Conservation (phyloP, 2,113 vertebrate genomes). For the Protobothrops mucrosquamatus region DNA sequence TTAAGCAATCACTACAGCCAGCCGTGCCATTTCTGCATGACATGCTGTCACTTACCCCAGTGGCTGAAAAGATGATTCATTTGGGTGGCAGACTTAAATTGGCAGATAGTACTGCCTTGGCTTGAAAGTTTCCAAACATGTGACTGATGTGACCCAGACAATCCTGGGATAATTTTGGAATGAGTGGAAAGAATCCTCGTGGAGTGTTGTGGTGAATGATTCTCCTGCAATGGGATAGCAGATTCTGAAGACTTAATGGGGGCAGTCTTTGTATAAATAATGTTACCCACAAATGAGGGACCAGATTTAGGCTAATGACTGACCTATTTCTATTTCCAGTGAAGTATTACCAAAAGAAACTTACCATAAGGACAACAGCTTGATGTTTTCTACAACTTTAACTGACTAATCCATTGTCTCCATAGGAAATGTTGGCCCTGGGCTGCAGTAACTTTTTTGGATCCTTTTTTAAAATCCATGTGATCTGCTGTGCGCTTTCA, state of each 20-base stretch:
- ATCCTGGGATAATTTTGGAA: not conserved
- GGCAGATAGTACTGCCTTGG: not conserved
- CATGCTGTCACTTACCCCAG: not conserved
- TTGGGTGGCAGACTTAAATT: not conserved
- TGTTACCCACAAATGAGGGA: not conserved
- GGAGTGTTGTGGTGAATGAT: not conserved
- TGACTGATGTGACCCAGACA: not conserved
- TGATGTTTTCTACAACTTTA: not conserved
- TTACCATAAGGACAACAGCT: accelerated
- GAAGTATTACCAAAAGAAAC: not conserved
- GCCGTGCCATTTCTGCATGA: conserved; percentile 29
- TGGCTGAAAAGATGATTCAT: conserved; percentile 5
- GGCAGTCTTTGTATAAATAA: not conserved
- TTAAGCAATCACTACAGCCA: conserved; percentile 43
- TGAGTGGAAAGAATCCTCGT: not conserved
- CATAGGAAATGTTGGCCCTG: conserved; percentile 90
- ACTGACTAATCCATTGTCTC: conserved; percentile 11
- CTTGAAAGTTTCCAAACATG: not conserved
- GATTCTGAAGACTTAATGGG: not conserved
- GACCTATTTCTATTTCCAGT: conserved; percentile 1
- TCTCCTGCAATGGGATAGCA: not conserved
- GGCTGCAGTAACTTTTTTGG: conserved; percentile 94
- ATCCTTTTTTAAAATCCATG: conserved; percentile 94
- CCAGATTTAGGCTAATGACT: too few species aligned
- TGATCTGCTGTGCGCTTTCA: conserved; percentile 91